Percentiles rank a stretch among this genome's conserved stretches.
Evolutionary conservation across 2,113 vertebrate genomes (phyloP).

Genomic region (Petromus typicus): DNA sequence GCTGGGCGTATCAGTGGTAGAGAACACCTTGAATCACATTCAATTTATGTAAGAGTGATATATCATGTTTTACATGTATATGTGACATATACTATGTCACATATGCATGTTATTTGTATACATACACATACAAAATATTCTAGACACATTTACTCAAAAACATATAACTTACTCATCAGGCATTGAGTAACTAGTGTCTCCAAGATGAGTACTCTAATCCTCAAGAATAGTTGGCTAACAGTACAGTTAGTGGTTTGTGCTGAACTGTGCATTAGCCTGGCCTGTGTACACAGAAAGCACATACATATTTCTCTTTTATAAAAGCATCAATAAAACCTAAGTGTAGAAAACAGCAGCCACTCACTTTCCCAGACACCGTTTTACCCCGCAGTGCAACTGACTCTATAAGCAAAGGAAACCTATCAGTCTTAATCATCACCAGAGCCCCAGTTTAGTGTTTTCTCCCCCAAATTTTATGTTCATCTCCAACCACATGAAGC

Average conservation of each 20-base stretch:
- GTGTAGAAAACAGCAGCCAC: not conserved
- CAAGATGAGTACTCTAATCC: not conserved
- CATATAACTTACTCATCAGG: not conserved
- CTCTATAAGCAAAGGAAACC: not conserved
- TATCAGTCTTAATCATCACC: not conserved
- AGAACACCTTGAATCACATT: not conserved
- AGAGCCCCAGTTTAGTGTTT: not conserved
- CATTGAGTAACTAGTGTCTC: not conserved
- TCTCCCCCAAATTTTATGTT: not conserved
- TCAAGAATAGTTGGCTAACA: not conserved
- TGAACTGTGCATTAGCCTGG: not conserved
- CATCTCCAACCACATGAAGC: not conserved
- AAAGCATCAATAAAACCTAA: not conserved
- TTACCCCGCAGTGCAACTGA: not conserved
- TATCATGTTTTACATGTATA: not conserved
- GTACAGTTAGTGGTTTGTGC: not conserved
- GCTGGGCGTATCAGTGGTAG: not conserved
- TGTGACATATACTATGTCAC: not conserved
- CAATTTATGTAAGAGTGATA: not conserved
- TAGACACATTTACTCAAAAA: slow-evolving; percentile 11
- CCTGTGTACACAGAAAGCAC: not conserved
- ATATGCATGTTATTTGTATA: not conserved
- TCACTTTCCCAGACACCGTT: not conserved
- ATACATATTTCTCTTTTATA: not conserved
- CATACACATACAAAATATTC: not conserved